Evolutionary conservation across 2,113 vertebrate genomes (phyloP).

Genomic region (Cinclus cinclus): DNA sequence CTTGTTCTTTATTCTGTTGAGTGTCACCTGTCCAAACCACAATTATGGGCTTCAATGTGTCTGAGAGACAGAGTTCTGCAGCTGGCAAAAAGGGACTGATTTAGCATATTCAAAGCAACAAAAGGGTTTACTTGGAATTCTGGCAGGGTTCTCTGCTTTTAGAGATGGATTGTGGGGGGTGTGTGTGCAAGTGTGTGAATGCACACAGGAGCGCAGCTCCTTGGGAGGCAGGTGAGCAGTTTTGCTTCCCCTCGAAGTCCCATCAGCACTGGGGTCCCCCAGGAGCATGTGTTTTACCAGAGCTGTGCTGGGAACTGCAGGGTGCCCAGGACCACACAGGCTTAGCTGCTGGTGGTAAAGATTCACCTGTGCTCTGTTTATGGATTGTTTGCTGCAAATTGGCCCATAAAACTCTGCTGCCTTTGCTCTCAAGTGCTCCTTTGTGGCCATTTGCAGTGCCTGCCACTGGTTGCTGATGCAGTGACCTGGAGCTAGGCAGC

Average conservation of each 20-base stretch:
- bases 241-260: neutral
- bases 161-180: neutral
- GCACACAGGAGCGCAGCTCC: neutral
- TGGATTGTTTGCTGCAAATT: neutral
- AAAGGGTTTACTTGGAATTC: neutral
- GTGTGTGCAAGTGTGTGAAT: rapidly evolving
- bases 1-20: neutral
- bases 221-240: neutral
- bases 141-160: neutral
- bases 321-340: neutral
- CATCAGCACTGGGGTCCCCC: rapidly evolving
- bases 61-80: neutral
- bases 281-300: neutral
- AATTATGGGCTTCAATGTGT: neutral
- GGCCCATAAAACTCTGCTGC: neutral
- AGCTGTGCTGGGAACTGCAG: neutral
- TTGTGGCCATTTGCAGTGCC: neutral
- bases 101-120: neutral
- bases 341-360: neutral
- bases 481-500: neutral
- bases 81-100: neutral
- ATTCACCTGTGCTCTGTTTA: neutral
- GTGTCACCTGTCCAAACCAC: constrained; percentile 4
- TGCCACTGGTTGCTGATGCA: neutral
- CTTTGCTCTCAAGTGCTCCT: neutral